Evolutionary conservation across 2,797 vertebrate genomes (phyloP).

Genomic region (Choloepus didactylus): DNA sequence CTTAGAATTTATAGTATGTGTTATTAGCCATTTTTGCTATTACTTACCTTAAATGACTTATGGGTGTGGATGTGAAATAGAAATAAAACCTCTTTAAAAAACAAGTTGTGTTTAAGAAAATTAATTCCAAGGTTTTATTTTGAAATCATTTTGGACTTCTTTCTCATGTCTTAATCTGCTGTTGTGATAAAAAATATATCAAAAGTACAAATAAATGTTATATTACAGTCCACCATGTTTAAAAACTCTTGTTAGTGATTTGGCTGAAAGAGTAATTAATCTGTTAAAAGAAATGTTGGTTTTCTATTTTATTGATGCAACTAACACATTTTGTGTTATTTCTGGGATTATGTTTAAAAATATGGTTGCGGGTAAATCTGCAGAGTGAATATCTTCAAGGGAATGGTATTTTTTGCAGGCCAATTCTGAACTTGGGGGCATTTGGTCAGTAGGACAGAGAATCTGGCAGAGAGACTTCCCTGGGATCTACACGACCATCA

Average conservation of each 20-base stretch:
- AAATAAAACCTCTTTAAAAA: background rate
- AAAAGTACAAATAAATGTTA: background rate
- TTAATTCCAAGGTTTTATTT: background rate
- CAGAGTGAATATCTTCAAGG: background rate
- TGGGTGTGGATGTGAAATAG: background rate
- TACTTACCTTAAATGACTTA: background rate
- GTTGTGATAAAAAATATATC: background rate
- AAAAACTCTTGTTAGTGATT: background rate
- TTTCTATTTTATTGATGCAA: background rate
- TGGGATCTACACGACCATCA: slow-evolving; percentile 95
- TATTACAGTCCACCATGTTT: background rate
- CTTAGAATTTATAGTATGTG: background rate
- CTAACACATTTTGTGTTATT: background rate
- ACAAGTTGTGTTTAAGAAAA: background rate
- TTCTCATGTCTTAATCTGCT: slow-evolving; percentile 41
- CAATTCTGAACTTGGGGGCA: slow-evolving; percentile 93
- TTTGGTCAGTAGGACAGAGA: slow-evolving; percentile 97
- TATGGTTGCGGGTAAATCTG: background rate
- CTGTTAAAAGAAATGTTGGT: background rate
- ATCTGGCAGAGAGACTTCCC: slow-evolving; percentile 99
- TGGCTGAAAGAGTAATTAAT: background rate
- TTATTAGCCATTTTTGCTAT: background rate
- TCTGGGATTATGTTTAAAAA: background rate
- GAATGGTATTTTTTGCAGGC: slow-evolving; percentile 88
- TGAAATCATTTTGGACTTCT: background rate